Base-by-base conservation (phyloP, 1,140 invertebrate genomes). In the Aphaenogaster floridana region DNA sequence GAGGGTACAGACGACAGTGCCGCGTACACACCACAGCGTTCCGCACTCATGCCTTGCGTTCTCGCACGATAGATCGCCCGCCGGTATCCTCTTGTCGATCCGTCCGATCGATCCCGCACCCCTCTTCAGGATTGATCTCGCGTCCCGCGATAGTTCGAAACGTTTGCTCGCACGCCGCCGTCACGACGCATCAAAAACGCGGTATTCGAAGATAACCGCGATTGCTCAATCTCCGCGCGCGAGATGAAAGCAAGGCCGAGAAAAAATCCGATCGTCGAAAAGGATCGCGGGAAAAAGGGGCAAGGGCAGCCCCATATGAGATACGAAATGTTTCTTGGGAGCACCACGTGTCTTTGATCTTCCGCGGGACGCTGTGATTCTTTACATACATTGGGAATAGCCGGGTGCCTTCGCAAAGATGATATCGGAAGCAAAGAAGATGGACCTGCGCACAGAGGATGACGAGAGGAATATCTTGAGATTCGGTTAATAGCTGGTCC, bases 21-120 rank as follows among this genome's bases (percentile, higher is more conserved):
- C 92, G 92, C 88, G 91, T 92, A 93, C 91, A 92, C 92, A 93
- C 91, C 89, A 92, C 90, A 90, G 64, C 92, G 92, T 91, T 93
- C 89, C 91, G 88, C 92, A 93, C 90, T 93, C 89, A 88, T 91
- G 86, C 89, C 88, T 91, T 80, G 72, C 87, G 90, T 92, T 91
- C 91, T 89, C 86, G 61, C 74, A 87, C 79, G 90, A 90, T 90
- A 90, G 88, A 90, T 87, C 78, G 88, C 61, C 88, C 42, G 48
- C 52, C 28, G 66, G 86, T 66, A 63, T 80, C 88, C 57, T 17
- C 66, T 42, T n/a, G 39, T 48, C 28, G 78, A 86, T 86, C 72
- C 39, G 21, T 64, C 48, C 72, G 64, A 76, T 78, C 83, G 83
- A 86, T 85, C 52, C 71, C 7, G 36, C 21, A n/a, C 34, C 34